phyloP scores from a whole-genome alignment of 1,140 invertebrate genomes.

The Drosophila miranda region DNA sequence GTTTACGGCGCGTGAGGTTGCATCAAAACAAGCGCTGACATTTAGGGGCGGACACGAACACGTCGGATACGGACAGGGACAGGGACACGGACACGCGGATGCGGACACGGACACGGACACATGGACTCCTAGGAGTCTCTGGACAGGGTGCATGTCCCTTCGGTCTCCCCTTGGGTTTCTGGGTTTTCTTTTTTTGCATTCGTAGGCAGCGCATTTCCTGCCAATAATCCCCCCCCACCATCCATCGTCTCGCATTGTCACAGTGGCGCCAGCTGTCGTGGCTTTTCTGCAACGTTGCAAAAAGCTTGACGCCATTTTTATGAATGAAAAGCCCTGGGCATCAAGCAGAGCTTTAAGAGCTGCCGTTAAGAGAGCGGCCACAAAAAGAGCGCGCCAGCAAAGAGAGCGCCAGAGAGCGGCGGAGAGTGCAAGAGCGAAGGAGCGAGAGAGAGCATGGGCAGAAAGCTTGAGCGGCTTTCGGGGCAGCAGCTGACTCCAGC shows the following conservation, averaged over 20 bases:
- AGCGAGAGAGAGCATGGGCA: slow-evolving; percentile 24
- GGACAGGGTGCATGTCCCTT: slow-evolving; percentile 51
- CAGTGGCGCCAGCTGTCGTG: slow-evolving; percentile 67
- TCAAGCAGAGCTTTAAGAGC: slow-evolving; percentile 36
- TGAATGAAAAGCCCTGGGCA: slow-evolving; percentile 72
- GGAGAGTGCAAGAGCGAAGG: slow-evolving; percentile 9
- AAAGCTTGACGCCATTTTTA: slow-evolving; percentile 77
- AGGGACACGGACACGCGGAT: slow-evolving; percentile 39
- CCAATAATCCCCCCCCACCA: not conserved
- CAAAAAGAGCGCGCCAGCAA: slow-evolving; percentile 5
- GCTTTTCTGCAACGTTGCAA: slow-evolving; percentile 59
- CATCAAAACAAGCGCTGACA: slow-evolving; percentile 80
- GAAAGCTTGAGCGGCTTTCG: slow-evolving; percentile 3
- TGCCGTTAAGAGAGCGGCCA: slow-evolving; percentile 1
- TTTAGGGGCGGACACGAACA: slow-evolving; percentile 76
- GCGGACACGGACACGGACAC: slow-evolving; percentile 31
- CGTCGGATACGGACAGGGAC: slow-evolving; percentile 31
- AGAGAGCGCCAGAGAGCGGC: slow-evolving; percentile 4
- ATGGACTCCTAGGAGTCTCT: not conserved
- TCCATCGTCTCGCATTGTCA: slow-evolving; percentile 1
- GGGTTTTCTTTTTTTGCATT: slow-evolving; percentile 4
- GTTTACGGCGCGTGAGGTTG: slow-evolving; percentile 78
- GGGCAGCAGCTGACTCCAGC: slow-evolving; percentile 37
- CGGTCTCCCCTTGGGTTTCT: slow-evolving; percentile 1
- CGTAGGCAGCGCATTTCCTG: slow-evolving; percentile 33